Percentiles rank a stretch among this genome's conserved stretches.
phyloP scores from a whole-genome alignment of 2,113 vertebrate species.

The Rhynchomys soricoides region DNA sequence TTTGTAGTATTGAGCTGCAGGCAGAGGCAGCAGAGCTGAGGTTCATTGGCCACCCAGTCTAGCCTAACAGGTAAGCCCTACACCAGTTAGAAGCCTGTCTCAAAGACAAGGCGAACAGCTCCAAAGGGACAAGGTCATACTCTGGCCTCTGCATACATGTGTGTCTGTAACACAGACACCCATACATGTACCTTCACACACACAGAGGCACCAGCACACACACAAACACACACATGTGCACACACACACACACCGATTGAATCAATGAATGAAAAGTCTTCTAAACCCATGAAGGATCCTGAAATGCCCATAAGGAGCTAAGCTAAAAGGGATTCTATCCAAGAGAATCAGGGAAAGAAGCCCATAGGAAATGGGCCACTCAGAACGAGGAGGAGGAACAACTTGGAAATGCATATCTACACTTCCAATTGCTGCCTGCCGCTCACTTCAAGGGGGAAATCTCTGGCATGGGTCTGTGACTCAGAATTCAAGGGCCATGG shows the following conservation, averaged over 20 bases:
- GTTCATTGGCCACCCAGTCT: neutral
- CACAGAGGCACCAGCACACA: neutral
- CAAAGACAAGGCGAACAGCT: neutral
- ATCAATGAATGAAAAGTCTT: neutral
- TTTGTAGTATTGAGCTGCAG: neutral
- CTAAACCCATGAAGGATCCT: neutral
- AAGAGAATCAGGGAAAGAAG: neutral
- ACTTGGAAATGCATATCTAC: neutral
- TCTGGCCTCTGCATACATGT: neutral
- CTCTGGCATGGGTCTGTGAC: neutral
- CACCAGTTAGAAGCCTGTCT: neutral
- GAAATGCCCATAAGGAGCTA: neutral
- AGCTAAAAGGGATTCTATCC: neutral
- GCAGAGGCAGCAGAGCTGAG: neutral
- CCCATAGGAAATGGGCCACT: neutral
- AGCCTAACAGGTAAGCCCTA: neutral
- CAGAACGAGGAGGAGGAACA: neutral
- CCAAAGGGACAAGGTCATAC: neutral
- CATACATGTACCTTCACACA: neutral
- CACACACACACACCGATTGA: neutral
- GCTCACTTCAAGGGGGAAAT: neutral
- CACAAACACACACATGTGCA: rapidly evolving
- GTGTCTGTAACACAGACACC: neutral
- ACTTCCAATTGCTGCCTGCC: neutral
- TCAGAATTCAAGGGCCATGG: neutral